Evolutionary conservation across 2,888 invertebrate genomes (phyloP).

Genomic region (Parapristionchus giblindavisi): DNA sequence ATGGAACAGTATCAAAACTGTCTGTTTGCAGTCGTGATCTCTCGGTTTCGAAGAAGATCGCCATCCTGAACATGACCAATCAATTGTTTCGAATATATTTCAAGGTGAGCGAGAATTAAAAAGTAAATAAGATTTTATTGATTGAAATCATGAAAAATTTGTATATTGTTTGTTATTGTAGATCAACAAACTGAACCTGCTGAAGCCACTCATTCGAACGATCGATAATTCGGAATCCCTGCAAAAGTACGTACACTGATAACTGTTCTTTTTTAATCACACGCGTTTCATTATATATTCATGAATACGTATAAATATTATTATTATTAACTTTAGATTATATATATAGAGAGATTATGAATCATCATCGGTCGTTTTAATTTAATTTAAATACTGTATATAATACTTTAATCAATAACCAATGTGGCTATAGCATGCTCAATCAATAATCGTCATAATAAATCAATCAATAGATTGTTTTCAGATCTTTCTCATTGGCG

Average conservation of each 20-base stretch:
- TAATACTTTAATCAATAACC: too few species aligned
- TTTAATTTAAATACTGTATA: too few species aligned
- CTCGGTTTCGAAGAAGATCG: conserved; percentile 90
- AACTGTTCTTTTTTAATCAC: neutral
- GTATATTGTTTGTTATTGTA: conserved; percentile 53
- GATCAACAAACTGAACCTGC: conserved; percentile 75
- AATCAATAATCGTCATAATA: too few species aligned
- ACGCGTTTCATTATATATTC: neutral
- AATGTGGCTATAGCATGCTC: too few species aligned
- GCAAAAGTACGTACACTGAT: conserved; percentile 47
- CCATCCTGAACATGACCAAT: conserved; percentile 94
- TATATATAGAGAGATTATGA: too few species aligned
- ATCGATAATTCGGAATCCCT: conserved; percentile 91
- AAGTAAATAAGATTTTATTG: neutral
- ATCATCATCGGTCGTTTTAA: too few species aligned
- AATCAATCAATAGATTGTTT: neutral
- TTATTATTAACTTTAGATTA: too few species aligned
- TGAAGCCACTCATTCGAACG: conserved; percentile 91
- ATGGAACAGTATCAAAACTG: too few species aligned
- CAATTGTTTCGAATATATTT: conserved; percentile 97
- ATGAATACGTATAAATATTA: too few species aligned
- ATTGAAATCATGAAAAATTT: neutral
- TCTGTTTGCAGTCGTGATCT: conserved; percentile 72
- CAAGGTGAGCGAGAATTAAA: conserved; percentile 87
- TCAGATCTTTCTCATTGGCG: conserved; percentile 75